phyloP scores from a whole-genome alignment of 2,888 invertebrate species.

The Nomada ruficornis region DNA sequence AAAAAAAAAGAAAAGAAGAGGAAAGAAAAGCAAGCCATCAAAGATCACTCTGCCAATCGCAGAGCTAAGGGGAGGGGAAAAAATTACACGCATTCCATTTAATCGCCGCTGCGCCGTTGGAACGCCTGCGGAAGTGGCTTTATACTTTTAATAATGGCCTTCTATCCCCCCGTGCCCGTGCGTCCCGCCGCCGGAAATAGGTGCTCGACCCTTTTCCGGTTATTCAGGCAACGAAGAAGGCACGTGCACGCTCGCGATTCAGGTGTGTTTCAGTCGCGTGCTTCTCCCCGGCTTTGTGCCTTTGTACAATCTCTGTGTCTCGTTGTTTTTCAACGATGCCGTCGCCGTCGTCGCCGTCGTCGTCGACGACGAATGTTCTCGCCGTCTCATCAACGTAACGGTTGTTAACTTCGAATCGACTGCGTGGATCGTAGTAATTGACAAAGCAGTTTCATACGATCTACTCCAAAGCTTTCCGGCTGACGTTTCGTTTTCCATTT shows the following conservation, averaged over 20 bases:
- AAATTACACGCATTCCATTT: constrained; percentile 56
- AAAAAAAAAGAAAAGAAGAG: not conserved
- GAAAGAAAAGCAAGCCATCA: not conserved
- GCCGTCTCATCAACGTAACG: constrained; percentile 29
- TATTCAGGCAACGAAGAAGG: constrained; percentile 48
- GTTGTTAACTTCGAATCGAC: constrained; percentile 56
- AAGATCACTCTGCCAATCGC: no score
- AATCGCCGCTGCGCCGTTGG: constrained; percentile 43
- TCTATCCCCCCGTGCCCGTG: not conserved
- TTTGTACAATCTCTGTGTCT: constrained; percentile 47
- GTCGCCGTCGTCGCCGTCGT: constrained; percentile 24
- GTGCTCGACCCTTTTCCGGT: constrained; percentile 69
- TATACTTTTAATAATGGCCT: constrained; percentile 70
- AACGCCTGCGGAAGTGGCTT: constrained; percentile 66
- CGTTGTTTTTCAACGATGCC: constrained; percentile 32
- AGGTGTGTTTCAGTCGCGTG: constrained; percentile 23
- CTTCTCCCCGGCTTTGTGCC: constrained; percentile 48
- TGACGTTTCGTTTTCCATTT: not conserved
- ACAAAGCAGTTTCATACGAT: constrained; percentile 41
- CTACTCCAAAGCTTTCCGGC: constrained; percentile 4
- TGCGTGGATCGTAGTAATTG: constrained; percentile 31
- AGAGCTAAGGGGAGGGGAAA: not conserved
- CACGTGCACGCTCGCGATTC: constrained; percentile 38
- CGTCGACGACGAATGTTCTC: constrained; percentile 15
- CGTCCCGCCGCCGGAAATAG: constrained; percentile 63